phyloP scores from a whole-genome alignment of 2,113 vertebrate species.

The Sminthopsis crassicaudata region DNA sequence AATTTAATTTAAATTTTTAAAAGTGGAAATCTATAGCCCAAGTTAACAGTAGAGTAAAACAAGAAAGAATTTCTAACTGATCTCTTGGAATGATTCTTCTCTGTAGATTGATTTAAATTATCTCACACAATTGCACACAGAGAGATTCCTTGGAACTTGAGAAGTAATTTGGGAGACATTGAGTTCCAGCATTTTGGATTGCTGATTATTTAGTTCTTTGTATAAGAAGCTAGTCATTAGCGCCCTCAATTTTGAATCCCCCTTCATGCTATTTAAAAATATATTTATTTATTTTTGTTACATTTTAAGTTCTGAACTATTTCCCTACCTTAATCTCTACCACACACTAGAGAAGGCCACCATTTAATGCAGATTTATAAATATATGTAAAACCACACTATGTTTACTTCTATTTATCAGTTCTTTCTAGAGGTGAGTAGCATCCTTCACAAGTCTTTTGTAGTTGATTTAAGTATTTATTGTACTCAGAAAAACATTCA shows the following conservation, averaged over 20 bases:
- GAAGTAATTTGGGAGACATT: background rate
- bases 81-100: background rate
- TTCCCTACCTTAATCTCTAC: too few species aligned
- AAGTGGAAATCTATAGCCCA: background rate
- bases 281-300: too few species aligned
- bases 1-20: background rate
- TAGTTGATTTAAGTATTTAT: too few species aligned
- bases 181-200: background rate
- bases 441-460: too few species aligned
- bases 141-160: background rate
- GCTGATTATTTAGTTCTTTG: background rate
- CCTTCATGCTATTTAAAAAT: too few species aligned
- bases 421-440: too few species aligned
- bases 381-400: too few species aligned
- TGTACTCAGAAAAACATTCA: too few species aligned
- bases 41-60: background rate
- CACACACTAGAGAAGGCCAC: too few species aligned
- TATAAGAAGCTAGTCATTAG: background rate
- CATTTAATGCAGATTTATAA: too few species aligned
- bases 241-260: background rate
- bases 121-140: background rate
- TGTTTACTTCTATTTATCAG: too few species aligned
- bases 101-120: background rate
- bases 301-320: too few species aligned
- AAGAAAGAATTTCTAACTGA: background rate